These are phyloP conservation scores for Promerops cafer DNA, from an alignment of 2,113 vertebrate species.

Conservation along the genomic window DNA sequence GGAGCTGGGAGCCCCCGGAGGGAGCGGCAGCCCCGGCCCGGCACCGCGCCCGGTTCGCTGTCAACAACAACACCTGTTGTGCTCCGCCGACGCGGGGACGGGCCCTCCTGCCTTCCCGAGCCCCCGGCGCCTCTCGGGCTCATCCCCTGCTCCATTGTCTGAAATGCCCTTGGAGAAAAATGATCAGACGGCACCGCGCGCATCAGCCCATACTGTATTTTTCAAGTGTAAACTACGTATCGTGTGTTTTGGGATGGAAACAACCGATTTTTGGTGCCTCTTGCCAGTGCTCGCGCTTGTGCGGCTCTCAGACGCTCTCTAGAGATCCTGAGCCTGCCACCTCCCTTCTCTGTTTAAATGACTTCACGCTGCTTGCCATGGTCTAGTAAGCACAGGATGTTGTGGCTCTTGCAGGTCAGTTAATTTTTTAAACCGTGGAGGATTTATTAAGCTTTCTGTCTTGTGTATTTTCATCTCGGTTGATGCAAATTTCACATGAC, in stretches of 20 bases:
- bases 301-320: neutral
- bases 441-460: neutral
- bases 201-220: fast-evolving
- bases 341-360: neutral
- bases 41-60: no score
- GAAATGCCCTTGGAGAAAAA: neutral
- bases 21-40: neutral
- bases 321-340: neutral
- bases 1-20: neutral
- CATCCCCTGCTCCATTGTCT: neutral
- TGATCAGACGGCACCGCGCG: fast-evolving
- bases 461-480: neutral
- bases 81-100: neutral
- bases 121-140: neutral
- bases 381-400: neutral
- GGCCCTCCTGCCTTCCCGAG: neutral
- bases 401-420: neutral
- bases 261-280: fast-evolving
- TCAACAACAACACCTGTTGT: neutral
- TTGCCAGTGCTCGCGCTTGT: fast-evolving
- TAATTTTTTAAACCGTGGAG: neutral
- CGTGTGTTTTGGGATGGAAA: fast-evolving
- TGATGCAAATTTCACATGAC: neutral
- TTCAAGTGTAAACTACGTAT: fast-evolving
- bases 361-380: neutral